Base-by-base conservation (phyloP, 2,888 invertebrate species). In the Drosophila nigricruria region DNA sequence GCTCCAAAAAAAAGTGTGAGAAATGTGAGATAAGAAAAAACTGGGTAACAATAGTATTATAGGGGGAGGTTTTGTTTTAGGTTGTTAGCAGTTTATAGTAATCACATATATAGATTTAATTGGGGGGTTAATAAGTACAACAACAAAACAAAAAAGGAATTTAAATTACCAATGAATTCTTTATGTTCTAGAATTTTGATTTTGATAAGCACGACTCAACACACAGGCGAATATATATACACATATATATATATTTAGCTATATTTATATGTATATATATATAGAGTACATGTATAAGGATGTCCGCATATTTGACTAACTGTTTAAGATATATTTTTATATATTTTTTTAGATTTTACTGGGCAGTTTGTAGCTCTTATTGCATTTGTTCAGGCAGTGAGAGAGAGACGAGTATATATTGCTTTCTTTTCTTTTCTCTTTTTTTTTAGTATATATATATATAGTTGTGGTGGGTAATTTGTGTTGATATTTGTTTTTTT, bases 111-210 rank as follows among this genome's bases (percentile, higher is more conserved):
- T 12, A 52, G 16, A 47, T 50, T 69, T 68, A 63, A 18, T 49
- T 49, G 30, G 23, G 27, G 52, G 70, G 75, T 73, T 70, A 81
- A 73, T 70, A 58, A 25, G 34, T 75, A 75, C 60, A 76, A 79
- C 68, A 79, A 77, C 64, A 62, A 75, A 79, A 70, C 56, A 75
- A 73, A 81, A 71, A 72, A 74, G 60, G 57, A 79, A 65, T 73
- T 88, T 49, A 86, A 87, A 86, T 87, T 87, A 87, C 87, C 87
- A 81, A 81, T 82, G 73, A 69, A 64, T 71, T 79, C 70, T 73
- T 78, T 74, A 69, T 72, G 70, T 70, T 78, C 61, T 73, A 73
- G 32, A 32, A 49, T 30, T 49, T 49, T 34, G 71, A 88, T 83
- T 87, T 86, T 73, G 88, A 83, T 75, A 85, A 83, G 78, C 86